Conservation (phyloP, 2,797 vertebrate species). For the Gallinago nigripennis region DNA sequence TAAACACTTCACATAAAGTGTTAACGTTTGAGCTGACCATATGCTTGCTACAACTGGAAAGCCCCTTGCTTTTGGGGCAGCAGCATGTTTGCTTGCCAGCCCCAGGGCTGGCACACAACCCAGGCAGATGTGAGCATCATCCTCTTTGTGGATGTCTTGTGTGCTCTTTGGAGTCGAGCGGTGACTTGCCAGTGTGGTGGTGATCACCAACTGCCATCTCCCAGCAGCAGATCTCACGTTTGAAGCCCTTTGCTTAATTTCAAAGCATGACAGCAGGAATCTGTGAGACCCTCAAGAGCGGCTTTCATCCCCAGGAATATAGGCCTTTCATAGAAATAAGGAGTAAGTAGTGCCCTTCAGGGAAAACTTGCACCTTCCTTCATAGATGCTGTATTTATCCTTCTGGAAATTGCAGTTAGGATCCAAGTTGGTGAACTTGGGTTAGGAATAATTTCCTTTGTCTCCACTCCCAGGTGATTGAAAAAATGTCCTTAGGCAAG, state of each 20-base stretch:
- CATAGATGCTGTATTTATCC: not conserved
- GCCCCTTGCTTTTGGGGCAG: not conserved
- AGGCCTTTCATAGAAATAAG: not conserved
- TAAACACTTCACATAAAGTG: not conserved
- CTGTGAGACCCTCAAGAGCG: not conserved
- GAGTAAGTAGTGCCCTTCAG: not conserved
- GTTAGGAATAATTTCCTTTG: not conserved
- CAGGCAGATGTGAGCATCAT: rapidly evolving
- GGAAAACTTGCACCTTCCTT: not conserved
- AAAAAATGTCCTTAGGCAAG: not conserved
- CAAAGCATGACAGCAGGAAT: not conserved
- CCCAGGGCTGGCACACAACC: not conserved
- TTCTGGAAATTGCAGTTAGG: not conserved
- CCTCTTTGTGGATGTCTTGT: no score
- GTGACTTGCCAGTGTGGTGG: rapidly evolving
- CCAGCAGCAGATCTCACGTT: not conserved
- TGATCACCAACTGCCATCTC: not conserved
- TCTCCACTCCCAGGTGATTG: not conserved
- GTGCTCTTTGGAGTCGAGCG: rapidly evolving
- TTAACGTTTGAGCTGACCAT: not conserved
- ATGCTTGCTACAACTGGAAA: not conserved
- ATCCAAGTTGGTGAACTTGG: not conserved
- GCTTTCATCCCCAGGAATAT: not conserved
- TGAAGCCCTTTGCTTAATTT: not conserved
- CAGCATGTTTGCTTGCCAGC: not conserved